These are phyloP conservation scores for Thymelicus lineola DNA, from an alignment of 2,888 invertebrate genomes.

Conservation along the genomic window DNA sequence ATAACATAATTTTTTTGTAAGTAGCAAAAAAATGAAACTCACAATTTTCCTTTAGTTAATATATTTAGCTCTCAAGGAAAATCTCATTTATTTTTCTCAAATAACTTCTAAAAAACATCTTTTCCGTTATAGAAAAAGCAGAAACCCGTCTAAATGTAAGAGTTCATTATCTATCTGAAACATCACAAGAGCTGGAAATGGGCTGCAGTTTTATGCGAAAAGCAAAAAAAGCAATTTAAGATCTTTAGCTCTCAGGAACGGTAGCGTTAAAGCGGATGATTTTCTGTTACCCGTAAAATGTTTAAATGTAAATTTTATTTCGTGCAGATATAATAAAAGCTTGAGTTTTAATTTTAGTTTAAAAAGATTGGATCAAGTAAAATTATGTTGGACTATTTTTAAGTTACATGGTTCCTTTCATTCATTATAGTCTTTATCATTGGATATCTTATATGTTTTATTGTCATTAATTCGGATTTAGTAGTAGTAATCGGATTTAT, in stretches of 20 bases:
- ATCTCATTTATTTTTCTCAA: conserved; percentile 3
- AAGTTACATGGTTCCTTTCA: too few species aligned
- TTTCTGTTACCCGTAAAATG: conserved; percentile 22
- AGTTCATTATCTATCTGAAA: conserved; percentile 28
- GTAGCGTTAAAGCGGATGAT: conserved; percentile 18
- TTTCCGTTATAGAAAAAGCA: conserved; percentile 7
- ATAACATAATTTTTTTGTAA: too few species aligned
- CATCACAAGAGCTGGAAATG: conserved; percentile 19
- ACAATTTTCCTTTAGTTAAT: too few species aligned
- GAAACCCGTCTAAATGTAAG: conserved; percentile 14
- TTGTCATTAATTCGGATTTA: background rate
- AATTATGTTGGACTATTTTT: conserved; percentile 5
- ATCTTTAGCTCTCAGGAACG: conserved; percentile 25
- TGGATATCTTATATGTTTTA: too few species aligned
- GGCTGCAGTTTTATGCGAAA: conserved; percentile 16
- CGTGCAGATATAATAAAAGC: conserved; percentile 18
- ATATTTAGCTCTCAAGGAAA: background rate
- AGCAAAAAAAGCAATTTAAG: conserved; percentile 11
- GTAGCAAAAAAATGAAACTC: too few species aligned
- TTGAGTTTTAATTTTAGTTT: conserved; percentile 24
- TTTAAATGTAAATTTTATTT: conserved; percentile 33
- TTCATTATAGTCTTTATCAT: too few species aligned
- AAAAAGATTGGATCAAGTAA: conserved; percentile 9
- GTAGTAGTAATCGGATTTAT: too few species aligned
- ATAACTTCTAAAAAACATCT: conserved; percentile 7